Evolutionary conservation across 1,140 invertebrate species (phyloP), one percentile per base, ranked within the genome.

Genomic region (Philaenus spumarius): DNA sequence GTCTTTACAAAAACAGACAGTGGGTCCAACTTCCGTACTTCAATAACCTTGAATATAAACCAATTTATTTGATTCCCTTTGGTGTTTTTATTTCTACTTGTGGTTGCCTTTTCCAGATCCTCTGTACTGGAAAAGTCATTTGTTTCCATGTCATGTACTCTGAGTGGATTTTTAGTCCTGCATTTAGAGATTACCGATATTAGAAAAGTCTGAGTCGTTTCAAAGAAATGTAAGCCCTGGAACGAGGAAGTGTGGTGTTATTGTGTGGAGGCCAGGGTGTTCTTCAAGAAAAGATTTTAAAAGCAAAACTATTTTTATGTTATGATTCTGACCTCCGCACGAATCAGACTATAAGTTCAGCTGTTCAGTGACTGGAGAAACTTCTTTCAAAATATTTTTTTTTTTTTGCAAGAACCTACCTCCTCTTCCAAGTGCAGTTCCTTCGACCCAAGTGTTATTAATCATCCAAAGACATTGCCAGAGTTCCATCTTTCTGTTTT

Each of bases 161-260:
- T 3, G 6, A 54, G 35, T 11, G 9, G n/a, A 30, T 54, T 54
- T 40, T 54, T 54, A 17, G 35, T 39, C 22, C 62, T 60, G 23
- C 63, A 68, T 17, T 15, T 40, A 54, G 59, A 63, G 58, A 69
- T 69, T 42, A 67, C 71, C 69, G 47, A 73, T 66, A 58, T 69
- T 65, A 14, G 55, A 42, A 56, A 72, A 71, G 50, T 72, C 67
- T 17, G 60, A 64, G 55, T 74, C 69, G 62, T 72, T 73, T 2
- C 66, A 65, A 20, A 74, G 55, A 55, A 70, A 73, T 26, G 56
- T 67, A 55, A 73, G 71, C 2, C 69, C 69, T 17, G 67, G 64
- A 37, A 66, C 60, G 26, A 73, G 51, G 64, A 64, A 73, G 50
- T 63, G 66, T n/a, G 66, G 39, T 35, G 54, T 67, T 30, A 72